Evolutionary conservation across 2,797 vertebrate species (phyloP), one percentile per base, ranked within the genome.

Genomic region (Neomorphus geoffroyi): DNA sequence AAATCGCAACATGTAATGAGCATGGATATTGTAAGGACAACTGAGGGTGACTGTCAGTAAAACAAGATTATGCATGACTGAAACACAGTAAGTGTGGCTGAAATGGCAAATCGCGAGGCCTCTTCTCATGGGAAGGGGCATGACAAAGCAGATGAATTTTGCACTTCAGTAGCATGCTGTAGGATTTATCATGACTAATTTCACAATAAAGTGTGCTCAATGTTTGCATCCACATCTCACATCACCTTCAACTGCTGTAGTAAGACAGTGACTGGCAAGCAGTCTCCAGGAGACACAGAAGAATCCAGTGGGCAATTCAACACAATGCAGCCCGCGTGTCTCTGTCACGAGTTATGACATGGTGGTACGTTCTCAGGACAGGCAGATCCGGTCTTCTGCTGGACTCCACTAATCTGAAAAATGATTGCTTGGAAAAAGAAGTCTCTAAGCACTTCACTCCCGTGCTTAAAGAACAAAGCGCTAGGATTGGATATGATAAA

Each of bases 151-250:
- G 95, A 86, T 96, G 93, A 95, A 92, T 97, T 96, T 98, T 4
- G 83, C 90, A 88, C 96, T 96, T 98, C 97, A 98, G 98, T 98
- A 98, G 98, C 98, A 98, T 97, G 98, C 97, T 94, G 96, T 96
- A 97, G 95, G 95, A 96, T 95, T 97, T 92, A 92, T 91, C 94
- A 92, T 83, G 92, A 96, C 90, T 94, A 78, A 94, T 96, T 98
- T 98, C 98, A 98, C 98, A 98, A 98, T 98, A 94, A 92, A 92
- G 94, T 79, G 90, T 96, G 97, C 97, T 96, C 83, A 89, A 96
- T 90, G 97, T 86, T 96, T 92, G 82, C 95, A 97, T 96, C 90
- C 95, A 95, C 95, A 97, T 96, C 97, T 97, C 48, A 94, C 92
- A 94, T 94, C 96, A 97, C 97, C 92, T 96, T 94, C 95, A 93